These are phyloP conservation scores for Piprites chloris DNA, from an alignment of 2,113 vertebrate species.

Conservation along the genomic window DNA sequence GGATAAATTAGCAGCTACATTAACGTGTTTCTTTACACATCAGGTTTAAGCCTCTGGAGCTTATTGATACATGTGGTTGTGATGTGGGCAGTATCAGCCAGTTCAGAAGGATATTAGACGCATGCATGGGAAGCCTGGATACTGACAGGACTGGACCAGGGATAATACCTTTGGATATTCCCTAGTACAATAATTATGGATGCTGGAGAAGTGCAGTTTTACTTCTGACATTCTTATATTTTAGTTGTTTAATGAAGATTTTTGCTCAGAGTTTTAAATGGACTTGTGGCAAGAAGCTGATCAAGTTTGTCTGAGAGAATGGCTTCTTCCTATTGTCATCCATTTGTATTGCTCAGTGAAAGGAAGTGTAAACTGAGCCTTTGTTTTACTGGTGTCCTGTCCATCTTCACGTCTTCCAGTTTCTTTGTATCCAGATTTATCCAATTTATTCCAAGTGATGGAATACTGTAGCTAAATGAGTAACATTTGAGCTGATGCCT, in stretches of 20 bases:
- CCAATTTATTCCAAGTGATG: not conserved
- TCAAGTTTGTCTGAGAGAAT: conserved; percentile 73
- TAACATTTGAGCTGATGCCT: not conserved
- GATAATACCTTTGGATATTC: not conserved
- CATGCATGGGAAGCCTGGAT: not conserved
- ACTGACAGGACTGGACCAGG: not conserved
- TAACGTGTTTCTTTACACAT: not conserved
- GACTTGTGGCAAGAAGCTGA: conserved; percentile 67
- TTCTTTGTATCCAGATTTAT: not conserved
- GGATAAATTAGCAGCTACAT: not conserved
- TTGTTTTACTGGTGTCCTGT: not conserved
- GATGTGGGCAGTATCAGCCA: not conserved
- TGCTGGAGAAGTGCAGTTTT: not conserved
- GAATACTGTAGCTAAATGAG: not conserved
- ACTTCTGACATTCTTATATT: conserved; percentile 33
- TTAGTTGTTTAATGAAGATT: conserved; percentile 63
- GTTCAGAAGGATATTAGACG: not conserved
- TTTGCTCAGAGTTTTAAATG: conserved; percentile 60
- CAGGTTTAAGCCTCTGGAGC: not conserved
- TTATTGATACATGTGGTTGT: not conserved
- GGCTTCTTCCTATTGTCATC: conserved; percentile 47
- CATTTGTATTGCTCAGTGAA: not conserved
- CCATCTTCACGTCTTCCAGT: not conserved
- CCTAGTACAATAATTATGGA: not conserved
- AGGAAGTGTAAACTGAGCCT: not conserved